These are phyloP conservation scores for Heliconius sara DNA, from an alignment of 2,888 invertebrate species.

Conservation along the genomic window DNA sequence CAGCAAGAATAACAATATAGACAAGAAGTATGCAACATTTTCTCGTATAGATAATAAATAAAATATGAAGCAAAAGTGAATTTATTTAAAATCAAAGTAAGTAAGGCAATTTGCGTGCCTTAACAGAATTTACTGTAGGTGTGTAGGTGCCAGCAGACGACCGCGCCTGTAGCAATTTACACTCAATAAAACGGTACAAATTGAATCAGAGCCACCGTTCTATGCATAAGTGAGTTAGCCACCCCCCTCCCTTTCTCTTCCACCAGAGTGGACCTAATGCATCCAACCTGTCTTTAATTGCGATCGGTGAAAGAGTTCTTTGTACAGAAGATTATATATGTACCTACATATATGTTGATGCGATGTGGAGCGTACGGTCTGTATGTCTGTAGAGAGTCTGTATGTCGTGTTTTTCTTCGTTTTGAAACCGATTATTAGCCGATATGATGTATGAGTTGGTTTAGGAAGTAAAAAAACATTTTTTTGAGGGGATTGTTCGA, in stretches of 20 bases:
- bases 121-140: constrained; percentile 35
- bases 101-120: constrained; percentile 27
- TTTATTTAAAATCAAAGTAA: constrained; percentile 24
- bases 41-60: neutral
- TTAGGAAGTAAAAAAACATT: constrained; percentile 12
- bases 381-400: neutral
- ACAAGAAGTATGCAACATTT: neutral
- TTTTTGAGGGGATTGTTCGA: neutral
- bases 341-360: neutral
- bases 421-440: constrained; percentile 19
- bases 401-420: constrained; percentile 7
- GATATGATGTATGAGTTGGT: constrained; percentile 19
- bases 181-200: constrained; percentile 65
- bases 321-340: constrained; percentile 31
- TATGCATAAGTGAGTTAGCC: constrained; percentile 60
- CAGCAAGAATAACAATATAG: neutral
- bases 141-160: constrained; percentile 26
- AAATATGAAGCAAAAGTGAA: constrained; percentile 20
- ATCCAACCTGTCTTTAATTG: constrained; percentile 54
- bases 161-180: constrained; percentile 59
- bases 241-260: constrained; percentile 31
- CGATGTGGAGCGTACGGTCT: neutral
- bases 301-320: constrained; percentile 42
- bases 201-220: constrained; percentile 59
- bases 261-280: constrained; percentile 54